Conservation (phyloP, 2,113 vertebrate species). For the Vimba vimba region DNA sequence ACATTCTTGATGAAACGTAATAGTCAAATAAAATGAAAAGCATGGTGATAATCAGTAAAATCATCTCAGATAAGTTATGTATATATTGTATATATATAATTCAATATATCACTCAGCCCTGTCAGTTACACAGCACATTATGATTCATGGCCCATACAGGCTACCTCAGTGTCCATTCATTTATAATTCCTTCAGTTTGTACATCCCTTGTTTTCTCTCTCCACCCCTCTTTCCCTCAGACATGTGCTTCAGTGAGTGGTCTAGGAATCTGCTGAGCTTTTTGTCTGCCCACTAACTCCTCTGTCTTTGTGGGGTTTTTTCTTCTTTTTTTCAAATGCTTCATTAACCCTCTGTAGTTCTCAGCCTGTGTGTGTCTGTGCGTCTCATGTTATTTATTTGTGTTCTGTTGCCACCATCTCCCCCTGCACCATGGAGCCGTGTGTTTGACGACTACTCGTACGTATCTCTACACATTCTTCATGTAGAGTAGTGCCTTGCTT, state of each 20-base stretch:
- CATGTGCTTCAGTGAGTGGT: not conserved
- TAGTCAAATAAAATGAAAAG: not conserved
- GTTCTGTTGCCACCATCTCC: not conserved
- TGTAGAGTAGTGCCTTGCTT: conserved; percentile 43
- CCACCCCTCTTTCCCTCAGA: not conserved
- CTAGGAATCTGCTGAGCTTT: not conserved
- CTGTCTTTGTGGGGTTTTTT: not conserved
- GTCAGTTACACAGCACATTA: not conserved
- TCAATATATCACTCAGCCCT: not conserved
- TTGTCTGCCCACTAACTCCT: not conserved
- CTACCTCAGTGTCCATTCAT: not conserved
- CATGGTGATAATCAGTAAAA: not conserved
- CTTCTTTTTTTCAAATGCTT: not conserved
- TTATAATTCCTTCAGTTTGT: not conserved
- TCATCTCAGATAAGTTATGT: not conserved
- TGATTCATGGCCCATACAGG: not conserved
- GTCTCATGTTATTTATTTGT: conserved; percentile 7
- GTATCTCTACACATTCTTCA: conserved; percentile 60
- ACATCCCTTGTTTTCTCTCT: conserved; percentile 5
- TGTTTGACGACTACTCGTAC: conserved; percentile 78
- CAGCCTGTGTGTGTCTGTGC: not conserved
- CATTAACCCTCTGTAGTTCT: not conserved
- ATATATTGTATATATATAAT: not conserved
- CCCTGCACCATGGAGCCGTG: conserved; percentile 20
- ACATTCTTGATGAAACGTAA: not conserved